Evolutionary conservation across 2,888 invertebrate species (phyloP), one percentile per base, ranked within the genome.

Genomic region (Apamea sordens): DNA sequence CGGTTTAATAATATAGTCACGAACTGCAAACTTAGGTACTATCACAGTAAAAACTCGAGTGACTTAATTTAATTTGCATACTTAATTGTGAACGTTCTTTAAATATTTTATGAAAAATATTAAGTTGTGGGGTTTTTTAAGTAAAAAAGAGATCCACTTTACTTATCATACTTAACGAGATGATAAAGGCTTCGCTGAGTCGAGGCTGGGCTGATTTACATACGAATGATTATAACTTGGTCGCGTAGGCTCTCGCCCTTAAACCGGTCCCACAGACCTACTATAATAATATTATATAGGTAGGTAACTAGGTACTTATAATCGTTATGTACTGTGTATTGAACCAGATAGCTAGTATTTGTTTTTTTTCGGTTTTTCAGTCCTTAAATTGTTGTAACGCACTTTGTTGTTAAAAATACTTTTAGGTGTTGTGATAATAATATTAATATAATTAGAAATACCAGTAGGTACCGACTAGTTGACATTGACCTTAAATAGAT

Each of bases 161-260:
- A 89, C 92, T 93, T 93, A 94, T 94, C 90, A 89, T 91, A 91
- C 92, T 93, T 94, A 93, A 94, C 93, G 93, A 93, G 92, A 94
- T 92, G 93, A 95, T 94, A 95, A 94, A 94, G 93, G 92, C 92
- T 92, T 89, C 91, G 93, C 93, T 93, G 94, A 92, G 92, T 93
- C 88, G 93, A 93, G 92, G 90, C 93, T 92, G 89, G 92, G 93
- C 94, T 94, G 93, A 96, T 95, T 96, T 95, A 94, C 96, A 96
- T 96, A 95, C 94, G 92, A 96, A 96, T 95, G 94, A 93, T 95
- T 94, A 95, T 95, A 95, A 94, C 95, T 94, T 93, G 93, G 93
- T 92, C 92, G 91, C 90, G 89, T 85, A 80, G 89, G 89, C 90
- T 82, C 88, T 90, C 89, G 89, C 87, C 89, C 84, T 86, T 75